Evolutionary conservation across 2,113 vertebrate genomes (phyloP).

Genomic region (Quiscalus mexicanus): DNA sequence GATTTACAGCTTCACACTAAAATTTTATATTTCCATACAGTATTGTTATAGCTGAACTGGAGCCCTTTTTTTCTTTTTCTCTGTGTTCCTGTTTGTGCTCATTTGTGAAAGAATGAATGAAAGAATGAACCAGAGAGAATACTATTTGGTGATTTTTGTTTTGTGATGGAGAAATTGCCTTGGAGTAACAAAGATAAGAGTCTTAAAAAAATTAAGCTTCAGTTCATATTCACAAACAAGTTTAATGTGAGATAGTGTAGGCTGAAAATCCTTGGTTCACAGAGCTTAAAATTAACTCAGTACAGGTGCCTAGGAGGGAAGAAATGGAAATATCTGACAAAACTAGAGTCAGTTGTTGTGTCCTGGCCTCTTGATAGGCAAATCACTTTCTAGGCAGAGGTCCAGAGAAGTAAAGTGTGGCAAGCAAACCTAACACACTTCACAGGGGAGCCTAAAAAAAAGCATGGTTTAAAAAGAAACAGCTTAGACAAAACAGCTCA

Average conservation of each 20-base stretch:
- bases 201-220: background rate
- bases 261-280: background rate
- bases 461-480: background rate
- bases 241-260: background rate
- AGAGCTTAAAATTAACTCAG: background rate
- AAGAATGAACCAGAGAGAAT: background rate
- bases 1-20: background rate
- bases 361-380: background rate
- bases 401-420: background rate
- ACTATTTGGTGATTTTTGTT: background rate
- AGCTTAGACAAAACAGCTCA: background rate
- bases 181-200: background rate
- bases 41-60: background rate
- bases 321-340: background rate
- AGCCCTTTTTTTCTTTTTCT: background rate
- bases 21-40: background rate
- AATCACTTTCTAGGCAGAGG: background rate
- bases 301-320: background rate
- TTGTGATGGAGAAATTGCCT: background rate
- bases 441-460: background rate
- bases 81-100: background rate
- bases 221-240: background rate
- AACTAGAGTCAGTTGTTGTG: background rate
- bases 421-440: background rate
- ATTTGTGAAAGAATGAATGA: background rate